Conservation (phyloP, 2,888 invertebrate genomes). For the Tupiocoris notatus region DNA sequence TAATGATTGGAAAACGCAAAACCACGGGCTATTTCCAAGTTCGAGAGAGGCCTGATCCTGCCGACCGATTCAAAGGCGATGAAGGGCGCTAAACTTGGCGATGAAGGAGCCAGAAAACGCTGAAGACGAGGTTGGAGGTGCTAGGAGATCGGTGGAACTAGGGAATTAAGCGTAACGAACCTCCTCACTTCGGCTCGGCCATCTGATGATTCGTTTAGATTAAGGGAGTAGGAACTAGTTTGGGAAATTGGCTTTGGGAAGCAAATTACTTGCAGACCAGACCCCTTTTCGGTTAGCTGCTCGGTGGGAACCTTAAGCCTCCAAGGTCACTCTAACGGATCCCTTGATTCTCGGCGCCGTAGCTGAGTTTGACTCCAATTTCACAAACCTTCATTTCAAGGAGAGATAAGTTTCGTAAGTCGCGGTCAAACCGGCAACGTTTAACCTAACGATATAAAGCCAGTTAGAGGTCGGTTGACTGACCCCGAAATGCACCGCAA, state of each 20-base stretch:
- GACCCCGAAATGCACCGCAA: background rate
- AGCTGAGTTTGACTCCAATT: background rate
- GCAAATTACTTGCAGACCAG: background rate
- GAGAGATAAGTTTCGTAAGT: too few relatives aligned
- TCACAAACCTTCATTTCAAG: background rate
- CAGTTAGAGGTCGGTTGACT: background rate
- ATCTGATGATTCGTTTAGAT: constrained; percentile 27
- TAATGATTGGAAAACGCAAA: too few relatives aligned
- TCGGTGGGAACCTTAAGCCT: background rate
- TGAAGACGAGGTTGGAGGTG: background rate
- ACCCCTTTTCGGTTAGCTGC: background rate
- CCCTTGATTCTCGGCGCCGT: background rate
- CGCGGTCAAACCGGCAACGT: background rate
- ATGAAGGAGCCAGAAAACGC: background rate
- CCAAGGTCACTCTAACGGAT: background rate
- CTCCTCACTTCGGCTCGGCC: constrained; percentile 15
- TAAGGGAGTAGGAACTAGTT: constrained; percentile 25
- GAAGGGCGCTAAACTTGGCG: background rate
- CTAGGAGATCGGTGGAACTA: background rate
- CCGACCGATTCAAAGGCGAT: too few relatives aligned
- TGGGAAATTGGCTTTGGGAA: constrained; percentile 34
- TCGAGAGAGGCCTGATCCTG: too few relatives aligned
- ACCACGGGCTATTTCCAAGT: too few relatives aligned
- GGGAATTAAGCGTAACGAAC: constrained; percentile 32
- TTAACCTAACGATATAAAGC: background rate